Percentiles rank a stretch among this genome's conserved stretches.
These are phyloP conservation scores for Pipistrellus pipistrellus DNA, from an alignment of 2,797 vertebrate species.

Conservation along the genomic window DNA sequence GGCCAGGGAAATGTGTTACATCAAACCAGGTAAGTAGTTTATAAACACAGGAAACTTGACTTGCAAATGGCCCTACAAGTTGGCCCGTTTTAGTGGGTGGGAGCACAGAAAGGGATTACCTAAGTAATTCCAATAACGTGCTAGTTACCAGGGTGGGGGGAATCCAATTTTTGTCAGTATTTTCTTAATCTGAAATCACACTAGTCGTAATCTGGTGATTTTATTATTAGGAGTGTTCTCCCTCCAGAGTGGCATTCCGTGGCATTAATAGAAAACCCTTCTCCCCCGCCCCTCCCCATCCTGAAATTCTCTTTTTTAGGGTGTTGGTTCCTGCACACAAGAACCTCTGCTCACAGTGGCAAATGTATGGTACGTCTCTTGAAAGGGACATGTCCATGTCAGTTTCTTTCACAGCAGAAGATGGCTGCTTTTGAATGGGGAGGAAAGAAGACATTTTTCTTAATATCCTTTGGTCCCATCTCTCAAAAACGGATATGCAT, in stretches of 20 bases:
- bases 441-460: slow-evolving; percentile 88
- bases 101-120: slow-evolving; percentile 43
- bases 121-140: slow-evolving; percentile 64
- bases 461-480: slow-evolving; percentile 86
- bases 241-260: slow-evolving; percentile 75
- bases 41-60: slow-evolving; percentile 73
- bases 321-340: slow-evolving; percentile 81
- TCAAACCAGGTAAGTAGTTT: slow-evolving; percentile 89
- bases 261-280: slow-evolving; percentile 79
- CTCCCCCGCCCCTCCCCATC: slow-evolving; percentile 81
- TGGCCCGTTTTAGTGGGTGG: slow-evolving; percentile 69
- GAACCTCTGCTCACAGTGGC: slow-evolving; percentile 80
- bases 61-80: slow-evolving; percentile 61
- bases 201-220: slow-evolving; percentile 62
- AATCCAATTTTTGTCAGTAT: slow-evolving; percentile 77
- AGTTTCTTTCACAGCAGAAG: slow-evolving; percentile 83
- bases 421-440: slow-evolving; percentile 82
- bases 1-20: slow-evolving; percentile 60
- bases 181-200: slow-evolving; percentile 81
- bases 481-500: slow-evolving; percentile 77
- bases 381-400: slow-evolving; percentile 74
- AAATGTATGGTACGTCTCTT: slow-evolving; percentile 70
- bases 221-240: slow-evolving; percentile 74
- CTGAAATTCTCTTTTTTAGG: slow-evolving; percentile 83
- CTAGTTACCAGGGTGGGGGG: slow-evolving; percentile 44